Conservation (phyloP, 2,797 vertebrate genomes). For the Sebastes nivosus region DNA sequence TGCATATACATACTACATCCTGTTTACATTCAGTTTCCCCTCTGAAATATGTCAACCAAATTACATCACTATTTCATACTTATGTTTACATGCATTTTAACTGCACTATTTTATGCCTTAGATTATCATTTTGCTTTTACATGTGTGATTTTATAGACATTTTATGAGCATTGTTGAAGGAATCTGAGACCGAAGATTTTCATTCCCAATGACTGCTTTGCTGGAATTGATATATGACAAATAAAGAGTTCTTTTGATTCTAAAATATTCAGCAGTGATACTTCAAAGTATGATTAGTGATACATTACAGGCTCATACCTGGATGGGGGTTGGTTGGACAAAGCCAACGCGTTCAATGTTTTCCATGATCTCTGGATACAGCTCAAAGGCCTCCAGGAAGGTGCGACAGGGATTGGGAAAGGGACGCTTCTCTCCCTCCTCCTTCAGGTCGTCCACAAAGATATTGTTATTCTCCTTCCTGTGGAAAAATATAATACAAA, state of each 20-base stretch:
- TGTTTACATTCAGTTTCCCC: too few relatives aligned
- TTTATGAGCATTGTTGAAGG: too few relatives aligned
- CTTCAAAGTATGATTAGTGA: neutral
- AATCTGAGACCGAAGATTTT: too few relatives aligned
- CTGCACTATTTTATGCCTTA: too few relatives aligned
- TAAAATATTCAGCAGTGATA: neutral
- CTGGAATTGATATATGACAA: too few relatives aligned
- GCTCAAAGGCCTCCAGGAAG: slow-evolving; percentile 90
- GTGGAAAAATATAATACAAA: slow-evolving; percentile 17
- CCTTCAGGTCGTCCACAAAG: slow-evolving; percentile 91
- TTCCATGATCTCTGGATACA: slow-evolving; percentile 91
- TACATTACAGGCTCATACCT: slow-evolving; percentile 79
- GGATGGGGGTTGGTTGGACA: slow-evolving; percentile 92
- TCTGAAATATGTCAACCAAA: too few relatives aligned
- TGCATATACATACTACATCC: too few relatives aligned
- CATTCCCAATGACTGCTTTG: too few relatives aligned
- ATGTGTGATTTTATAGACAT: too few relatives aligned
- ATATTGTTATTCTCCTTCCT: slow-evolving; percentile 94
- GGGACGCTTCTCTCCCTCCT: slow-evolving; percentile 84
- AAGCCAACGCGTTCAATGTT: slow-evolving; percentile 91
- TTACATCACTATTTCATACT: too few relatives aligned
- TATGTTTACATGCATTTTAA: too few relatives aligned
- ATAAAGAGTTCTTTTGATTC: neutral
- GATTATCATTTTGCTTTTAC: too few relatives aligned
- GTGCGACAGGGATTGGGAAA: slow-evolving; percentile 89